Evolutionary conservation across 2,797 vertebrate species (phyloP).

Genomic region (Amazona ochrocephala): DNA sequence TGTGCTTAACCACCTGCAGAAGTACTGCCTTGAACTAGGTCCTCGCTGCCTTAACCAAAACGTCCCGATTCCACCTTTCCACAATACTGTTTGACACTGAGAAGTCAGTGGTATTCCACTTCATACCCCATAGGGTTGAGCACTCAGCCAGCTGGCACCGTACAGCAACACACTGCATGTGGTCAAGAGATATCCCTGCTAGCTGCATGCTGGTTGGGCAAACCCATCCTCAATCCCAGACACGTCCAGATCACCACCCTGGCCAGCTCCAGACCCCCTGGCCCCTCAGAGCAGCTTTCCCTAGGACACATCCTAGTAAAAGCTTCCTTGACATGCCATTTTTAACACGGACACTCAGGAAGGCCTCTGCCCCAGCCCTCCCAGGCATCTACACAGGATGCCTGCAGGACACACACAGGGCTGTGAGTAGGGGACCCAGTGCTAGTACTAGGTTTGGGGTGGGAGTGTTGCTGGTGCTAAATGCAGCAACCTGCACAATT

Average conservation of each 20-base stretch:
- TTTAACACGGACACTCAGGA: background rate
- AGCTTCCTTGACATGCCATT: accelerated
- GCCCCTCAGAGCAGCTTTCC: background rate
- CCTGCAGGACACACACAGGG: accelerated
- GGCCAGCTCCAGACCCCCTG: background rate
- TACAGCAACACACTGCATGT: accelerated
- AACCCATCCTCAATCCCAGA: background rate
- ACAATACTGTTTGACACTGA: accelerated
- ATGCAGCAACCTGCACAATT: conserved; percentile 25
- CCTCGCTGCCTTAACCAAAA: background rate
- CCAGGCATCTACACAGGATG: background rate
- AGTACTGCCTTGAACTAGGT: background rate
- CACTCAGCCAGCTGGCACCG: background rate
- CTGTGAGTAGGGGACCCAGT: background rate
- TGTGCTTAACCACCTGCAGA: background rate
- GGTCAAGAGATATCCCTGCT: background rate
- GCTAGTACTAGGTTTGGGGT: background rate
- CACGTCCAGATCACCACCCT: accelerated
- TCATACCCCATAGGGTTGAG: background rate
- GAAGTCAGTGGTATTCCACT: background rate
- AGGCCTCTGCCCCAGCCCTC: background rate
- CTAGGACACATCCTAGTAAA: background rate
- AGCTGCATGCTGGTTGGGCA: background rate
- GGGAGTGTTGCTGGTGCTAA: conserved; percentile 29
- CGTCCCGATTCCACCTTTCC: background rate